Percentiles rank a stretch among this genome's conserved stretches.
phyloP scores from a whole-genome alignment of 2,888 invertebrate species.

The Ormia ochracea region DNA sequence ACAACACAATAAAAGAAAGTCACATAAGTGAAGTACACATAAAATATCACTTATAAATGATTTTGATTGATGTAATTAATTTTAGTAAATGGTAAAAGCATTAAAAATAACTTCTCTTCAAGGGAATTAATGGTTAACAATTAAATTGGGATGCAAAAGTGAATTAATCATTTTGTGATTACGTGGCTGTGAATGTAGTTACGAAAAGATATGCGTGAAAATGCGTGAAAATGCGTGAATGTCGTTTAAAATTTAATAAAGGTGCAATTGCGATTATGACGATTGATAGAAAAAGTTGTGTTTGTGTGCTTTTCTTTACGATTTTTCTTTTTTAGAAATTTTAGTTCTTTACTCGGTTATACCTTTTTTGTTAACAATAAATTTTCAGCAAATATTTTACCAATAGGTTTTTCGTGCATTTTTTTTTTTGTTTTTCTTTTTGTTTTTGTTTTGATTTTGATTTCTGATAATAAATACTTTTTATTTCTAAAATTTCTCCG shows the following conservation, averaged over 20 bases:
- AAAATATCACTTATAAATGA: background rate
- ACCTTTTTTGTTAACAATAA: constrained; percentile 44
- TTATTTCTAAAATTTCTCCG: constrained; percentile 73
- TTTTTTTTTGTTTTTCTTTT: constrained; percentile 22
- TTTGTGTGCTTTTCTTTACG: constrained; percentile 57
- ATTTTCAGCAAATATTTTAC: constrained; percentile 54
- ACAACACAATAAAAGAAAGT: too few species aligned
- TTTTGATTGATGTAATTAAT: background rate
- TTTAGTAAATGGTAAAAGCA: background rate
- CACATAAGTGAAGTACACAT: too few species aligned
- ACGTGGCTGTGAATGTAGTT: constrained; percentile 31
- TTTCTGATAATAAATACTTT: constrained; percentile 19
- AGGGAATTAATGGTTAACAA: background rate
- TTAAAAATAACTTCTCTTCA: background rate
- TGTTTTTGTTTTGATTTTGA: constrained; percentile 51
- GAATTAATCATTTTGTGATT: background rate
- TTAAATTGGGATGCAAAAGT: constrained; percentile 1
- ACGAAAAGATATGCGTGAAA: constrained; percentile 53
- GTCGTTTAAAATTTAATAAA: background rate
- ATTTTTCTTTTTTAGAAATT: constrained; percentile 49
- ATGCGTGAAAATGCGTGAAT: constrained; percentile 57
- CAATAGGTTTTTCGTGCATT: constrained; percentile 49
- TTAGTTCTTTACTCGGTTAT: constrained; percentile 36
- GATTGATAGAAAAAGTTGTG: constrained; percentile 1
- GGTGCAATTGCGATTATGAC: constrained; percentile 46